Evolutionary conservation across 2,888 invertebrate species (phyloP), one percentile per base, ranked within the genome.

Genomic region (Oxycera nigricornis): DNA sequence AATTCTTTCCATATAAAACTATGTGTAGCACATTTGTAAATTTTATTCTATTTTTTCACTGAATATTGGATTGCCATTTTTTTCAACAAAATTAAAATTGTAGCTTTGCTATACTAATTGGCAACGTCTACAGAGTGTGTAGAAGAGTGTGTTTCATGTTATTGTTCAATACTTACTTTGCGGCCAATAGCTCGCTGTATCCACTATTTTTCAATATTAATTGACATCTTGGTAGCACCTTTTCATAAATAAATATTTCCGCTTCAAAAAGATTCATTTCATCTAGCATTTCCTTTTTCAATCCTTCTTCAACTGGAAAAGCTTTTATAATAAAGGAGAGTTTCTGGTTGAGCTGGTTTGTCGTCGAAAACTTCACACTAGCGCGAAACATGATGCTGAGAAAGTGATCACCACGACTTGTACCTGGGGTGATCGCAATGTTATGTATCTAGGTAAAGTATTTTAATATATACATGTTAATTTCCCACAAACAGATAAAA

Each of bases 381-480:
- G 52, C 70, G 14, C 70, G 70, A 20, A 70, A 70, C 70, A 70
- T 70, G 20, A 70, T 70, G 31, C 70, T 70, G 9, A 55, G 55
- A 28, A 52, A 70, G n/a, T 70, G 70, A 22, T 70, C 70, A n/a
- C 70, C 70, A 52, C 14, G 17, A 2, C 31, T 28, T 6, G 70
- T 52, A 20, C 55, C 70, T 11, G 70, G 70, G n/a, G 70, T 22
- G 11, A 41, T 39, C 24, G 39, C 22, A 24, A 24, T 41, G 4
- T 39, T 24, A 20, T 65, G 22, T 14, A 65, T 65, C 65, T 65
- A 2, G 14, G 24, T 22, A 2, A 7, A 46, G 46, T n/a, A n/a
- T n/a, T n/a, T n/a, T n/a, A n/a, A n/a, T n/a, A n/a, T n/a, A n/a
- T n/a, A n/a, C n/a, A n/a, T n/a, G n/a, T n/a, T n/a, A n/a, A n/a